Evolutionary conservation across 2,113 vertebrate species (phyloP).

Genomic region (Ginglymostoma cirratum): DNA sequence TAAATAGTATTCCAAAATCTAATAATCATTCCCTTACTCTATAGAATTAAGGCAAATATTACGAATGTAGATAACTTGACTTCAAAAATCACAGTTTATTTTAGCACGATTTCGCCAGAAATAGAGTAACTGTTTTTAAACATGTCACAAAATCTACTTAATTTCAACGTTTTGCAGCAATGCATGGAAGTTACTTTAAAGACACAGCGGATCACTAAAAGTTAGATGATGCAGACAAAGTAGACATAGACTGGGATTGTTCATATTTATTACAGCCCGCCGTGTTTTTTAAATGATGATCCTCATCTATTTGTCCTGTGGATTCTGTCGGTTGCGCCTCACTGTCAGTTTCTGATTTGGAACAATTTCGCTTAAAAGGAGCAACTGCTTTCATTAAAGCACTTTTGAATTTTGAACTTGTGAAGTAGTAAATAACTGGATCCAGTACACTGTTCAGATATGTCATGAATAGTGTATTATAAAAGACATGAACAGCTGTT

Average conservation of each 20-base stretch:
- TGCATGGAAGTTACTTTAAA: neutral
- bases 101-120: neutral
- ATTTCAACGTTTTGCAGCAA: neutral
- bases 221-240: neutral
- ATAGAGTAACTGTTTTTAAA: neutral
- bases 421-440: conserved; percentile 54
- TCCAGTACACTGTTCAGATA: conserved; percentile 52
- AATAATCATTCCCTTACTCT: no score
- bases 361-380: conserved; percentile 33
- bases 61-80: neutral
- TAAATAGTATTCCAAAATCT: no score
- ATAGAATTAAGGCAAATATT: neutral
- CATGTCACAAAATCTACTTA: neutral
- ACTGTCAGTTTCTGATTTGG: neutral
- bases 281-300: neutral
- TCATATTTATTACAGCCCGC: neutral
- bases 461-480: neutral
- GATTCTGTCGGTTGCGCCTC: neutral
- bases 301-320: neutral
- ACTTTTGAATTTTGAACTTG: neutral
- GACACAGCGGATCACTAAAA: neutral
- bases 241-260: neutral
- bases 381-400: neutral
- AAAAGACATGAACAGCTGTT: neutral
- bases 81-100: neutral